Evolutionary conservation across 2,888 invertebrate species (phyloP), one percentile per base, ranked within the genome.

Genomic region (Parelbella ahira): DNA sequence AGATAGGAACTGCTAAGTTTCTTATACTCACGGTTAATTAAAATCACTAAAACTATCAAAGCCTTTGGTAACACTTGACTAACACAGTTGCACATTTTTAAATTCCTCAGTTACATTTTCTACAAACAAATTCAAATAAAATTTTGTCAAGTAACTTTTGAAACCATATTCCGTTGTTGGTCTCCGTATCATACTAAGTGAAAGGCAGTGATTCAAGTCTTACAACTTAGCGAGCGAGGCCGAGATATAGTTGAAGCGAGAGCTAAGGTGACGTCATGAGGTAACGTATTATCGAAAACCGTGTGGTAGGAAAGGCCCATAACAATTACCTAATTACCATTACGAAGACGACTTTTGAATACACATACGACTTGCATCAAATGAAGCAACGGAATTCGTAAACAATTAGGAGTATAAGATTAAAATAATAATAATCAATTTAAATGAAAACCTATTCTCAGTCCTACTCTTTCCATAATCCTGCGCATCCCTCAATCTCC

Each of bases 41-140:
- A 45, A 48, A 67, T 54, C 44, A 73, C 49, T 58, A 76, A 60
- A 60, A 72, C 50, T 67, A 77, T 66, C 51, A 72, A 61, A 44
- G 74, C 60, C 81, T 82, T 84, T 81, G 82, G 81, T 59, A 70
- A 61, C 48, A 60, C 54, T 60, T 70, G 69, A 81, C 76, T 74
- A 74, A 53, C 47, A 56, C 41, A 32, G 44, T 49, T 64, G 54
- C 59, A 66, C 73, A 68, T 73, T 63, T 63, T 58, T n/a, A 15
- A 18, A 18, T 3, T 13, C 15, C 23, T 28, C 28, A 28, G 10
- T 34, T 12, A 58, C 58, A 59, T 62, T 49, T 53, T 54, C 39
- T 19, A 8, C 8, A 32, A 32, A 42, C 20, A 47, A 32, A 36
- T n/a, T n/a, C 37, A 46, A 47, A 33, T 43, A 25, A 39, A 42